Conservation (phyloP, 1,140 invertebrate genomes). For the Carcinoscorpius rotundicauda region DNA sequence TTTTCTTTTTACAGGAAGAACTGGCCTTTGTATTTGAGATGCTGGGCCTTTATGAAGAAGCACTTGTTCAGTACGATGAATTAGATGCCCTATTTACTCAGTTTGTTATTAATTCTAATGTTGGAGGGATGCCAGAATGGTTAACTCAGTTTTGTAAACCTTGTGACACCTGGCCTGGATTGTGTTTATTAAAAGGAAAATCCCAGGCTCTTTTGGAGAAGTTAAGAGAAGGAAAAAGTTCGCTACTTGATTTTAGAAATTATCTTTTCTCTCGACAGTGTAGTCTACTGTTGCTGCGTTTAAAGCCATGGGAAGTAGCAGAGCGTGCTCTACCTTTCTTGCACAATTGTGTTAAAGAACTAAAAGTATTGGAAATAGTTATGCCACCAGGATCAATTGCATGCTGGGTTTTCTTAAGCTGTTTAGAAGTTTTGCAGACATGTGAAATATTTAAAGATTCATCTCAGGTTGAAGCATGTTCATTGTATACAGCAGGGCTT, state of each 20-base stretch:
- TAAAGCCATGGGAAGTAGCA: constrained; percentile 55
- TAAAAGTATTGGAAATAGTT: constrained; percentile 55
- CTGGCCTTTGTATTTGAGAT: constrained; percentile 89
- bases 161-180: constrained; percentile 66
- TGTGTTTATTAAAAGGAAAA: constrained; percentile 53
- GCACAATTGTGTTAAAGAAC: constrained; percentile 69
- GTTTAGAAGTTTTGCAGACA: constrained; percentile 70
- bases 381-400: constrained; percentile 67
- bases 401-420: constrained; percentile 88
- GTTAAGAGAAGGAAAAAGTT: constrained; percentile 53
- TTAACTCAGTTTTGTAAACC: constrained; percentile 57
- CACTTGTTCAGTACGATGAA: constrained; percentile 93
- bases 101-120: constrained; percentile 82
- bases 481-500: constrained; percentile 72
- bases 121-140: constrained; percentile 66
- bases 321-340: constrained; percentile 71
- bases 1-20: constrained; percentile 90
- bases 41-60: constrained; percentile 82
- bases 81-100: constrained; percentile 93
- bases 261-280: constrained; percentile 91
- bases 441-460: constrained; percentile 32
- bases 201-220: constrained; percentile 52
- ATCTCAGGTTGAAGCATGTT: constrained; percentile 51
- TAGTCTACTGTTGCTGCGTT: constrained; percentile 61
- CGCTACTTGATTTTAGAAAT: constrained; percentile 78